phyloP scores from a whole-genome alignment of 2,797 vertebrate genomes.

The Bradypodion ventrale region DNA sequence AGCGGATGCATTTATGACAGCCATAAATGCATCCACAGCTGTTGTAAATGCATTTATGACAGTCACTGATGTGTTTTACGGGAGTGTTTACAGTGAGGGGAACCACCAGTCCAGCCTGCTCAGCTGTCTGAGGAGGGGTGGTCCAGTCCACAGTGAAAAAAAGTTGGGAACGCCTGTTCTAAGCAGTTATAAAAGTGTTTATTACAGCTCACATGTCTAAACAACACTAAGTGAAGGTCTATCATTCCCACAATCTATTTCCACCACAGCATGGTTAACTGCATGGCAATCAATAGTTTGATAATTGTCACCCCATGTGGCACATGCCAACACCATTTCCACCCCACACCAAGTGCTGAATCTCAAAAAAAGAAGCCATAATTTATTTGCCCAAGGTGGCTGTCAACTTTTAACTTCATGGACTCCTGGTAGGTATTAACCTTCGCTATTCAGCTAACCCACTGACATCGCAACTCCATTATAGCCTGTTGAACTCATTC shows the following conservation, averaged over 20 bases:
- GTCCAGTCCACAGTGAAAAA: too few relatives aligned
- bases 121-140: too few relatives aligned
- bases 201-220: too few relatives aligned
- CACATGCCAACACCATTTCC: accelerated
- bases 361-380: not conserved
- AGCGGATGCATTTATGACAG: too few relatives aligned
- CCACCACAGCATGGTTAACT: not conserved
- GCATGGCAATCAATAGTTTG: not conserved
- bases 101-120: too few relatives aligned
- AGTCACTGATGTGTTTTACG: too few relatives aligned
- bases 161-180: too few relatives aligned
- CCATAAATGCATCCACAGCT: too few relatives aligned
- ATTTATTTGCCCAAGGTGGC: not conserved
- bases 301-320: not conserved
- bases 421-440: not conserved
- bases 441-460: not conserved
- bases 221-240: not conserved
- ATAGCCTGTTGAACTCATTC: conserved; percentile 2
- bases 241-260: not conserved
- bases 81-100: too few relatives aligned
- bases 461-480: not conserved
- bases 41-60: too few relatives aligned
- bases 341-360: not conserved
- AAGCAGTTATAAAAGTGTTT: not conserved
- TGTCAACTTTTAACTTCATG: conserved; percentile 1